These are phyloP conservation scores for Otocyon megalotis DNA, from an alignment of 2,113 vertebrate genomes.

Conservation along the genomic window DNA sequence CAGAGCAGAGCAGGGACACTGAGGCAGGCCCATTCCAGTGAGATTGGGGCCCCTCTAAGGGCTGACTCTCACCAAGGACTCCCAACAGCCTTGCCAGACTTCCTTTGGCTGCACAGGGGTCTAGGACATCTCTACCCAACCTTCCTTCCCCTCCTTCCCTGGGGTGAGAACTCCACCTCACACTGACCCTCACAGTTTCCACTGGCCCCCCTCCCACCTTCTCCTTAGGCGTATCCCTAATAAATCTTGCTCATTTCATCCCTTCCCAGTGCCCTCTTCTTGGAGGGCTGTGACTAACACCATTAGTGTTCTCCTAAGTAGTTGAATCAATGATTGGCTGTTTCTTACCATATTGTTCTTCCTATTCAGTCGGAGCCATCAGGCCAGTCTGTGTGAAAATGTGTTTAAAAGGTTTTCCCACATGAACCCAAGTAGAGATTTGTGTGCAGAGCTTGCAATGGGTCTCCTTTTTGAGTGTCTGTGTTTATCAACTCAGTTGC, in stretches of 20 bases:
- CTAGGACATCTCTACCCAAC: neutral
- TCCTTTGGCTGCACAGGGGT: neutral
- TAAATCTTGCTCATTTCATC: neutral
- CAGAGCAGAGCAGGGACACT: neutral
- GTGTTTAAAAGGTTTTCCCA: neutral
- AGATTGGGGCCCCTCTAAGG: accelerated
- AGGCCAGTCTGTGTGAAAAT: neutral
- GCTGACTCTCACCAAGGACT: neutral
- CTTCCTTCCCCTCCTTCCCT: neutral
- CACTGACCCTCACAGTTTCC: neutral
- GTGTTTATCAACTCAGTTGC: neutral
- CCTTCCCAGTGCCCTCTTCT: neutral
- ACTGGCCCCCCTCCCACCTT: neutral
- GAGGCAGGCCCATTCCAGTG: neutral
- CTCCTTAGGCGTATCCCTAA: neutral
- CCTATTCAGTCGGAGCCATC: neutral
- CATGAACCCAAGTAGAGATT: neutral
- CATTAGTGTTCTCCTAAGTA: neutral
- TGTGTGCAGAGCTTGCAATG: neutral
- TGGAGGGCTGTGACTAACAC: neutral
- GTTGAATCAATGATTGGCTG: neutral
- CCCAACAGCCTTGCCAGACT: neutral
- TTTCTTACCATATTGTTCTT: neutral
- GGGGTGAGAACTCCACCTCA: neutral
- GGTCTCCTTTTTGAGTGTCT: neutral